Evolutionary conservation across 2,888 invertebrate genomes (phyloP), one percentile per base, ranked within the genome.

Genomic region (Yponomeuta malinellus): DNA sequence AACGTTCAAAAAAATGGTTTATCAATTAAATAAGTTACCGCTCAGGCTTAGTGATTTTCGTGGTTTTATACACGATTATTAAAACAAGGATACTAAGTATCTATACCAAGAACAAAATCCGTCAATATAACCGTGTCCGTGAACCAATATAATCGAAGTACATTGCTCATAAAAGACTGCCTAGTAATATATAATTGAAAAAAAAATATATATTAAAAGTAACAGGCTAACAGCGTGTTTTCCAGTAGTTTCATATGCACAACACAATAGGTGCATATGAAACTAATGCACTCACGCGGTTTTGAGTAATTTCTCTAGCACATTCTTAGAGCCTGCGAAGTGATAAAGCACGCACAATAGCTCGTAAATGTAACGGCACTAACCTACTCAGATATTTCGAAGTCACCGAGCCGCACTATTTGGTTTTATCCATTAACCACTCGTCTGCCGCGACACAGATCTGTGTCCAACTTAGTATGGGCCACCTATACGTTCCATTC

Each of bases 271-370:
- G 23, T 10, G 65, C 23, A 3, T 23, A 64, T 29, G 65, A 31
- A 29, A 31, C 33, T 10, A 31, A 6, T 29, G 65, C 65, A 8
- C 65, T 29, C 29, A 65, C 12, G 23, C 6, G 8, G 31, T 65
- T 6, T 65, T 23, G 65, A 65, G 31, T 65, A 29, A 65, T 29
- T 33, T 10, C 33, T 33, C 10, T 31, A 29, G 65, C 65, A 65
- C 65, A 33, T 33, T 29, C 63, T 59, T 65, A 65, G 33, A 65
- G 10, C 23, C 31, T 8, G 8, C 63, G n/a, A 33, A 23, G 23
- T n/a, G 88, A 89, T 88, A 89, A 81, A 86, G 85, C 89, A 89
- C 88, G 88, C 85, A 85, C 82, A 80, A 80, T 65, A 10, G 65
- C 12, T 33, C 33, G 52, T 59, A 12, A 59, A 59, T 59, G 52